Evolutionary conservation across 2,113 vertebrate species (phyloP).

Genomic region (Marmota flaviventris): DNA sequence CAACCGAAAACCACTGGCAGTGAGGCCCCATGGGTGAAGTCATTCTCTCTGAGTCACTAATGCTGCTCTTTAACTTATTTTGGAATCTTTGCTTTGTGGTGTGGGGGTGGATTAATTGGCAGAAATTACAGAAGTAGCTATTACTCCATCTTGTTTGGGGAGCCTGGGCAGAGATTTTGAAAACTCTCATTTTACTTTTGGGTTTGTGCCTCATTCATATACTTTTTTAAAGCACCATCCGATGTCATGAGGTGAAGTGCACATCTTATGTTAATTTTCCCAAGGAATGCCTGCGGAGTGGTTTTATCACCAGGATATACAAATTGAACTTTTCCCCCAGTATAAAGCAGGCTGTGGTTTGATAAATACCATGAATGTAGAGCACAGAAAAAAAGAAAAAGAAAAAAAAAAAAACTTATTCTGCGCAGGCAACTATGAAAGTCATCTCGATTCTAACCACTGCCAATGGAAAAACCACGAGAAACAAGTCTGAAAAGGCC

Average conservation of each 20-base stretch:
- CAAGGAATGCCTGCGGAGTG: background rate
- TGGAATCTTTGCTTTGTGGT: constrained; percentile 61
- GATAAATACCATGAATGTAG: constrained; percentile 3
- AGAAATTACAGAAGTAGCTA: constrained; percentile 50
- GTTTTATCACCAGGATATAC: constrained; percentile 33
- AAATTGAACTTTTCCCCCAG: background rate
- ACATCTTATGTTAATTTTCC: background rate
- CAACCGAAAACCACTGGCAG: background rate
- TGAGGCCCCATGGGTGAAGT: background rate
- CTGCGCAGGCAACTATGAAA: background rate
- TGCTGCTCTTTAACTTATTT: constrained; percentile 68
- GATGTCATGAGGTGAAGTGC: constrained; percentile 7
- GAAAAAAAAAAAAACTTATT: background rate
- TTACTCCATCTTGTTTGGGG: constrained; percentile 33
- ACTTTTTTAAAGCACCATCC: background rate
- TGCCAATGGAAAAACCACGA: constrained; percentile 43
- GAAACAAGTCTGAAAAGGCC: constrained; percentile 61
- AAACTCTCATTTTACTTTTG: constrained; percentile 21
- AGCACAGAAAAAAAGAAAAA: background rate
- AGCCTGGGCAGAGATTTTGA: constrained; percentile 31
- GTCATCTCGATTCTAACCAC: constrained; percentile 46
- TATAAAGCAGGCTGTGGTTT: background rate
- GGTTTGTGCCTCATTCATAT: background rate
- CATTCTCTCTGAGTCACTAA: constrained; percentile 64
- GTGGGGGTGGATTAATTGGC: constrained; percentile 49